A percentile compares a stretch with the other conserved stretches of the same genome.
Conservation (phyloP, 2,888 invertebrate genomes). For the Lampropteryx suffumata region DNA sequence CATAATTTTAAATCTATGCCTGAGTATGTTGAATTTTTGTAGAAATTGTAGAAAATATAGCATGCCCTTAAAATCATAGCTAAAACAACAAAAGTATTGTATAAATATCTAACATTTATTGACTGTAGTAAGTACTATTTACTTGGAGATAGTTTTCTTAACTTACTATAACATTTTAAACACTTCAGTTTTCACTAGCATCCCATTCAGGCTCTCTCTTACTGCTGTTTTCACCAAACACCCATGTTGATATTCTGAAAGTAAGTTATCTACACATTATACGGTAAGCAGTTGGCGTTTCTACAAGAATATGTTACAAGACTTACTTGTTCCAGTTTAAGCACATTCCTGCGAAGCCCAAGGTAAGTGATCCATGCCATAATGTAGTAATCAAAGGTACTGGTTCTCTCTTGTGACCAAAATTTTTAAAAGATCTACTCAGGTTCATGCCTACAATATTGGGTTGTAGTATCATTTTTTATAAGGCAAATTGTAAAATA, state of each 20-base stretch:
- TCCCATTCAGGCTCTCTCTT: conserved; percentile 21
- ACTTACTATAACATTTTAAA: neutral
- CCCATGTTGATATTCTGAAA: conserved; percentile 49
- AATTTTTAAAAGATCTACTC: conserved; percentile 64
- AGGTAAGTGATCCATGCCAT: conserved; percentile 74
- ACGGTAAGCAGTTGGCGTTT: too few species aligned
- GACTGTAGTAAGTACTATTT: too few species aligned
- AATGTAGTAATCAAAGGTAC: conserved; percentile 55
- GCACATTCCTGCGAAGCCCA: conserved; percentile 61
- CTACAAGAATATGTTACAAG: too few species aligned
- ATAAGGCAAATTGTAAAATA: too few species aligned
- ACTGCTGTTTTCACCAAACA: conserved; percentile 37
- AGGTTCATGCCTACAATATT: conserved; percentile 23
- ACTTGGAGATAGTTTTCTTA: neutral
- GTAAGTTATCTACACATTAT: too few species aligned
- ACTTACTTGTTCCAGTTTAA: conserved; percentile 67
- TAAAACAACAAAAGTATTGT: neutral
- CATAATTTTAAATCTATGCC: too few species aligned
- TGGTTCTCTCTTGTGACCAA: conserved; percentile 70
- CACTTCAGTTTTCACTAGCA: conserved; percentile 15
- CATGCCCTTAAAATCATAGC: too few species aligned
- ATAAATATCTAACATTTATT: too few species aligned
- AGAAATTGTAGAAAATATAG: too few species aligned
- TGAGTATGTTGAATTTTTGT: too few species aligned
- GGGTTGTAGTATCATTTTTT: conserved; percentile 14